Conservation (phyloP, 2,888 invertebrate species). For the Ectemnius cavifrons region DNA sequence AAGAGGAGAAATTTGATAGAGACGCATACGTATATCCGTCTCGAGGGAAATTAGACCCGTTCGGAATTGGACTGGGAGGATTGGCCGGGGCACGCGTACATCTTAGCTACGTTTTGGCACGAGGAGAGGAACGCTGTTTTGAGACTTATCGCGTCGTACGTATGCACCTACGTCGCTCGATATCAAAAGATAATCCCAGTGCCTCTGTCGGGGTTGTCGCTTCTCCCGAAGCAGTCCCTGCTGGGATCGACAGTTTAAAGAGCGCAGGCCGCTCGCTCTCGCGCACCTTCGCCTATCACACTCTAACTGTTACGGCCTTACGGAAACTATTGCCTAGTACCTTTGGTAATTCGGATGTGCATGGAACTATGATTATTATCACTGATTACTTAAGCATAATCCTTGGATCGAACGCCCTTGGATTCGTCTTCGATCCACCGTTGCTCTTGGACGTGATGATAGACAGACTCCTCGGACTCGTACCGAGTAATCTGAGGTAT, state of each 20-base stretch:
- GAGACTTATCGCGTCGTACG: constrained; percentile 15
- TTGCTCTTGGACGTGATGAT: no score
- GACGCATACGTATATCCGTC: no score
- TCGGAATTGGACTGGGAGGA: no score
- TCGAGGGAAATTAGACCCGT: no score
- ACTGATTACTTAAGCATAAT: constrained; percentile 68
- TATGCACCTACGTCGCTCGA: constrained; percentile 24
- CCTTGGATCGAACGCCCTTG: constrained; percentile 23
- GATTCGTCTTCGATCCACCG: not conserved
- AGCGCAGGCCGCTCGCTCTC: constrained; percentile 10
- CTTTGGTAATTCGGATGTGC: constrained; percentile 76
- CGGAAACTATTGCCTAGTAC: constrained; percentile 59
- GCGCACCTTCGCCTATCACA: no score
- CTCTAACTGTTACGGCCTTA: constrained; percentile 34
- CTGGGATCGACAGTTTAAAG: constrained; percentile 13
- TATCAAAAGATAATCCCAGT: constrained; percentile 46
- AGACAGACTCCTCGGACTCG: no score
- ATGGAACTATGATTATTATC: constrained; percentile 76
- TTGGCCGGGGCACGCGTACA: constrained; percentile 19
- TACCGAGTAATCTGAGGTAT: no score
- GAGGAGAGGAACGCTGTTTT: constrained; percentile 65
- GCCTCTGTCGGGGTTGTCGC: constrained; percentile 1
- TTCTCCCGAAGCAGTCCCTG: constrained; percentile 36
- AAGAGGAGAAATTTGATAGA: not conserved
- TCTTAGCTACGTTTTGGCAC: constrained; percentile 62